These are phyloP conservation scores for Megalops atlanticus DNA, from an alignment of 2,113 vertebrate genomes.

Conservation along the genomic window DNA sequence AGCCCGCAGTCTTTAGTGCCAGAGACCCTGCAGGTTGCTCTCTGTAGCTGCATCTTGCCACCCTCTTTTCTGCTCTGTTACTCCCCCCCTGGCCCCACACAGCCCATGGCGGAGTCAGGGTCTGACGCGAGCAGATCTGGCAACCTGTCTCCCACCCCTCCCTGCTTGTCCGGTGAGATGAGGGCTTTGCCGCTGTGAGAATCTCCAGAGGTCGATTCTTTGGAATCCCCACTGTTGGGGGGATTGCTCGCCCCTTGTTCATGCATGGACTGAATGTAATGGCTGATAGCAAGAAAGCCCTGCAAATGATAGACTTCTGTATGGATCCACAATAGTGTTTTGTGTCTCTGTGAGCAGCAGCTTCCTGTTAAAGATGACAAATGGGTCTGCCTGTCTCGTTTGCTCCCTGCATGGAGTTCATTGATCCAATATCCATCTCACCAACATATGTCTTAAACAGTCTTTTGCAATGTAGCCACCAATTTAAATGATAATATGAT, in stretches of 20 bases:
- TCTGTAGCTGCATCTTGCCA: neutral
- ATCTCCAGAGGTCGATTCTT: slow-evolving; percentile 1
- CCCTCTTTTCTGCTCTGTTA: neutral
- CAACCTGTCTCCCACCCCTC: neutral
- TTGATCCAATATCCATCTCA: neutral
- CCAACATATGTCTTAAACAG: too few species aligned
- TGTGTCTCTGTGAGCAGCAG: neutral
- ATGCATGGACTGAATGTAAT: neutral
- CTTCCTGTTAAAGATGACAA: too few species aligned
- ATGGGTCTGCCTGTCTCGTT: neutral
- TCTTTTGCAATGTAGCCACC: neutral
- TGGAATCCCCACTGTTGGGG: neutral
- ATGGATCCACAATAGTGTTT: neutral
- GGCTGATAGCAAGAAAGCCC: neutral
- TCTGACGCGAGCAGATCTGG: neutral
- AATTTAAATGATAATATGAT: neutral
- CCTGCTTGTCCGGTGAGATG: neutral
- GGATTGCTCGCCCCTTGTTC: neutral
- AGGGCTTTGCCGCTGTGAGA: neutral
- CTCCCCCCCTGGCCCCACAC: neutral
- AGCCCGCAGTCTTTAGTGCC: neutral
- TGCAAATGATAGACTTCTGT: neutral
- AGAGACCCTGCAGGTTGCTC: neutral
- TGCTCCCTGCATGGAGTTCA: neutral
- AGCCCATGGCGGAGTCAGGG: neutral